Conservation (phyloP, 2,888 invertebrate species). For the Drosophila mettleri region DNA sequence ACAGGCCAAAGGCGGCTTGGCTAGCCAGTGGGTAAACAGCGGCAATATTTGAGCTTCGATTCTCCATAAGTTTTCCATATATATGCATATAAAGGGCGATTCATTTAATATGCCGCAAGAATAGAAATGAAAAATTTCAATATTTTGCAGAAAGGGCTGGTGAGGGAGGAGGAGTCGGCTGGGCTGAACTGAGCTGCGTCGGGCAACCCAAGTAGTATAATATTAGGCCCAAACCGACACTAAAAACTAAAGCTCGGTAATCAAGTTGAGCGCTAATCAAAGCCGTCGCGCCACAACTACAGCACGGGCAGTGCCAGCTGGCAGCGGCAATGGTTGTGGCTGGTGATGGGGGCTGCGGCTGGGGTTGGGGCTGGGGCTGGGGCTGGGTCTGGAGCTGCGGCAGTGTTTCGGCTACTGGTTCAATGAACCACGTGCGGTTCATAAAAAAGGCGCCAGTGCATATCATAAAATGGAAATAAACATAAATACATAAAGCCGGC, state of each 20-base stretch:
- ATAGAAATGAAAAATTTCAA: constrained; percentile 8
- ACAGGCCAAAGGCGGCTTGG: neutral
- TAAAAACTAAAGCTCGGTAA: constrained; percentile 47
- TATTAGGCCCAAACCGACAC: constrained; percentile 23
- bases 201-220: constrained; percentile 17
- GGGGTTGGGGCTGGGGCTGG: neutral
- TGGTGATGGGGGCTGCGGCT: neutral
- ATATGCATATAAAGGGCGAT: neutral
- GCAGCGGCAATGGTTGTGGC: neutral
- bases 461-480: constrained; percentile 69
- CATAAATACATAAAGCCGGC: constrained; percentile 64
- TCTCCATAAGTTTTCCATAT: neutral
- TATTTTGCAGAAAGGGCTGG: neutral
- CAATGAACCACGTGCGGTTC: constrained; percentile 66
- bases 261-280: constrained; percentile 48
- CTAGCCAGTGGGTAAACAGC: too few species aligned
- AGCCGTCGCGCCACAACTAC: constrained; percentile 12
- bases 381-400: neutral
- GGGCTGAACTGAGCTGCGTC: neutral
- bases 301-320: constrained; percentile 16
- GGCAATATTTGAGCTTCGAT: neutral
- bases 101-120: neutral
- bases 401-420: constrained; percentile 27
- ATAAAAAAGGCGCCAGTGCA: constrained; percentile 64
- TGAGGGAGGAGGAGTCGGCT: neutral